Evolutionary conservation across 2,797 vertebrate species (phyloP).

Genomic region (Chromis chromis): DNA sequence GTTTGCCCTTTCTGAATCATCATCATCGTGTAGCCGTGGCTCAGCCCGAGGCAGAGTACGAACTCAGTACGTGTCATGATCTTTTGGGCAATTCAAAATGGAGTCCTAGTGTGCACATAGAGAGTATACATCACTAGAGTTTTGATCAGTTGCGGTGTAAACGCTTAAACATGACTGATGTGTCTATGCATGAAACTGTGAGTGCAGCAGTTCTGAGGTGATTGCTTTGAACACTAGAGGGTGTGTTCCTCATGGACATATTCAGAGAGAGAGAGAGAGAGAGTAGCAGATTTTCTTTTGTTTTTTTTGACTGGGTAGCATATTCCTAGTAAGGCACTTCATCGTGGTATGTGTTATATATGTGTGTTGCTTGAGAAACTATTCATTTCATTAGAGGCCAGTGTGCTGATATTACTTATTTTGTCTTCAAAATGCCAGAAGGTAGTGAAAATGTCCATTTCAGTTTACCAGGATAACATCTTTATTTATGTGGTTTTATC

Average conservation of each 20-base stretch:
- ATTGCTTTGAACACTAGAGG: constrained; percentile 62
- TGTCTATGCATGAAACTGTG: not conserved
- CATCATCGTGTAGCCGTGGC: constrained; percentile 6
- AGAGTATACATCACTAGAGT: not conserved
- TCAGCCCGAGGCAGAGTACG: constrained; percentile 28
- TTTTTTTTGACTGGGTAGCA: not conserved
- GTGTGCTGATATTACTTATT: not conserved
- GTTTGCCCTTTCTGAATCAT: constrained; percentile 39
- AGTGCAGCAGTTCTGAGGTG: constrained; percentile 35
- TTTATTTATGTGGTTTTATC: not conserved
- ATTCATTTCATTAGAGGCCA: not conserved
- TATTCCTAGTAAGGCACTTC: not conserved
- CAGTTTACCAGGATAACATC: not conserved
- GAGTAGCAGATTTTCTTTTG: not conserved
- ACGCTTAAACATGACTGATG: not conserved
- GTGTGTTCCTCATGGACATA: constrained; percentile 58
- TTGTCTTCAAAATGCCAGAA: not conserved
- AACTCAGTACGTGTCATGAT: constrained; percentile 28
- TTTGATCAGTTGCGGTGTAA: constrained; percentile 6
- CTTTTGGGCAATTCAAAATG: constrained; percentile 58
- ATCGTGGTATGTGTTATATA: not conserved
- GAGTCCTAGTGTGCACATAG: constrained; percentile 27
- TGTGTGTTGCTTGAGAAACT: not conserved
- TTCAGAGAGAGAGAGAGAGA: constrained; percentile 2
- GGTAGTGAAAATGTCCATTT: not conserved